Evolutionary conservation across 1,140 invertebrate species (phyloP), one percentile per base, ranked within the genome.

Genomic region (Eupristina koningsbergeri): DNA sequence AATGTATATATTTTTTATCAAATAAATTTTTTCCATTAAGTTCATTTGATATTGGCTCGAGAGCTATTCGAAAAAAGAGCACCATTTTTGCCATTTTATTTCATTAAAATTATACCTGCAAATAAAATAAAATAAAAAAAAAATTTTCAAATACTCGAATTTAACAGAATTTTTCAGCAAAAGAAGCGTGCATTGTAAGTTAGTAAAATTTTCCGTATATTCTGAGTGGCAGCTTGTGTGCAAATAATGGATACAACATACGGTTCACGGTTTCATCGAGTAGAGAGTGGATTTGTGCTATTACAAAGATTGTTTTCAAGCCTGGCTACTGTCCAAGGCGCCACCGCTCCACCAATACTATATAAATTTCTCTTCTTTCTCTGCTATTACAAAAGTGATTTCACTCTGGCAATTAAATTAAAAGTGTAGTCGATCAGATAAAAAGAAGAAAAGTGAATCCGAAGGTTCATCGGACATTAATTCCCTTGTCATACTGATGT

Each of bases 291-390:
- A 88, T 87, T 87, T 85, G 85, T 82, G 82, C 82, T 81, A 82
- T 63, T 84, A 85, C 85, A 86, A 86, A 69, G 85, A 87, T 86
- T 84, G 80, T 84, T 85, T 86, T 77, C 75, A 63, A 69, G 80
- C 31, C 86, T 89, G 88, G 88, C 86, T 31, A 8, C 29, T 71
- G 64, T 87, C 88, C 88, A 89, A 83, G 84, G 80, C 78, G 34
- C n/a, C 15, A 26, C 11, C 13, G 6, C 41, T 45, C 41, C 58
- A 81, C 41, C 58, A 81, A 67, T 67, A 45, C 73, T 61, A 76
- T 82, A 58, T 82, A 82, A 82, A 82, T 81, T 80, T 67, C 74
- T 36, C 29, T 63, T 36, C 41, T 39, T 19, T 39, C 47, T 11
- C 64, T 47, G 81, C 34, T 53, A 64, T 39, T 67, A 45, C 45